Base-by-base conservation (phyloP, 2,888 invertebrate genomes). In the Alitta virens region DNA sequence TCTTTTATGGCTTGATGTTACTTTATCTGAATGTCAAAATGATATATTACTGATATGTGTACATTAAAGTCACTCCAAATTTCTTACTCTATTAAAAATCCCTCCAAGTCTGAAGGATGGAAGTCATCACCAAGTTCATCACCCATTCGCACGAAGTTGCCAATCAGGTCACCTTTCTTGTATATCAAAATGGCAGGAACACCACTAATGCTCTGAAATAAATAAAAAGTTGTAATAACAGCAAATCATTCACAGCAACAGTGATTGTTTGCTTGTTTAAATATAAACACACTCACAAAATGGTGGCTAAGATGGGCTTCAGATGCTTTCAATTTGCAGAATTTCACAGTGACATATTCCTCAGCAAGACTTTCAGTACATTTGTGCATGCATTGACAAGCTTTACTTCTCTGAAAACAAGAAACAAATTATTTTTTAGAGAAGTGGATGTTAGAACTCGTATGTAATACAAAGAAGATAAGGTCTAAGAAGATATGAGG, bases 111-210 rank as follows among this genome's bases (percentile, higher is more conserved):
- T 38, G 89, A 89, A 2, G 91, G 87, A 83, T 87, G 92, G 83
- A 97, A 97, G 77, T 95, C 93, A 76, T 89, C 89, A 0, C 95
- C 94, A 56, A 98, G 85, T 76, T 93, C 93, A 75, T 92, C 89
- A 0, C 90, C 88, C 16, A 98, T 79, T 58, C 91, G 87, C 0
- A 97, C 89, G 84, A 95, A 96, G 83, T 95, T 97, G 0, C 95
- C 95, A 76, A 97, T 89, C 3, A 96, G 84, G 76, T 91, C 90
- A 2, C 94, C 93, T 46, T 86, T 89, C 84, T 94, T 94, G 80
- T 98, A 98, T 0, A 92, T 89, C 42, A 97, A 84, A 58, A 98
- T 82, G 1, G 97, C 95, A 16, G 98, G 98, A 0, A 97, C 88
- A 24, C 95, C 97, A 72, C 69, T 72, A 27, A 64, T 65, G 16